Percentiles rank a stretch among this genome's conserved stretches.
Evolutionary conservation across 2,113 vertebrate genomes (phyloP).

Genomic region (Regulus satrapa): DNA sequence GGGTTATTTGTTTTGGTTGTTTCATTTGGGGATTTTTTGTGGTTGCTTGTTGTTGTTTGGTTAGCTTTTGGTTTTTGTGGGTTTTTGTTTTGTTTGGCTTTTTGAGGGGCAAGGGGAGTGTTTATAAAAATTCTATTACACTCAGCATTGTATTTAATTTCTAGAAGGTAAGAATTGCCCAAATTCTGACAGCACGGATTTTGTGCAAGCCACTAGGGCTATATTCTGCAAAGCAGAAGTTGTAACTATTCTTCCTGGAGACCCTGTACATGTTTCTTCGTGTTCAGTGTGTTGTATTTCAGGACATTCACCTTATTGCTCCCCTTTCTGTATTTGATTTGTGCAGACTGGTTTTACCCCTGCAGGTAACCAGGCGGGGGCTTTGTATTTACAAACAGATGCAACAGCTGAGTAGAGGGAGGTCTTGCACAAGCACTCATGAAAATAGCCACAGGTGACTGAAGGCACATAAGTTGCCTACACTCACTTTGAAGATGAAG

Average conservation of each 20-base stretch:
- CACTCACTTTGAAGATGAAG: neutral
- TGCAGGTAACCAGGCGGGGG: no score
- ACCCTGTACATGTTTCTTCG: fast-evolving
- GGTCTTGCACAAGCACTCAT: neutral
- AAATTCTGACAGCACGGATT: neutral
- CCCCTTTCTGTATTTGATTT: neutral
- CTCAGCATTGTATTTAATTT: neutral
- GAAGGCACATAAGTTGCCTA: fast-evolving
- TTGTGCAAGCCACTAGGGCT: neutral
- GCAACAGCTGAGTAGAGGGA: neutral
- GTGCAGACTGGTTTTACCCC: neutral
- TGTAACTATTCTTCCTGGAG: neutral
- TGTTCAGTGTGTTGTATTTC: fast-evolving
- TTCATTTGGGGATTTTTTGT: neutral
- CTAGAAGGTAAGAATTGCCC: neutral
- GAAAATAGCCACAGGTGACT: neutral
- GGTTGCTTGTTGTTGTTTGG: neutral
- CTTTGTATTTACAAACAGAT: neutral
- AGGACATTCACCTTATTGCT: neutral
- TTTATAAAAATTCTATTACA: neutral
- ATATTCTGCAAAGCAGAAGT: fast-evolving
- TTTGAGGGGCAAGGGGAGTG: neutral
- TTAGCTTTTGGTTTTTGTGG: neutral
- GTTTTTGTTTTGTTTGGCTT: neutral
- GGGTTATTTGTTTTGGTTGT: fast-evolving